Evolutionary conservation across 92 coral and sea anemone genomes (phyloP).

Genomic region (Epizoanthus ramosus): DNA sequence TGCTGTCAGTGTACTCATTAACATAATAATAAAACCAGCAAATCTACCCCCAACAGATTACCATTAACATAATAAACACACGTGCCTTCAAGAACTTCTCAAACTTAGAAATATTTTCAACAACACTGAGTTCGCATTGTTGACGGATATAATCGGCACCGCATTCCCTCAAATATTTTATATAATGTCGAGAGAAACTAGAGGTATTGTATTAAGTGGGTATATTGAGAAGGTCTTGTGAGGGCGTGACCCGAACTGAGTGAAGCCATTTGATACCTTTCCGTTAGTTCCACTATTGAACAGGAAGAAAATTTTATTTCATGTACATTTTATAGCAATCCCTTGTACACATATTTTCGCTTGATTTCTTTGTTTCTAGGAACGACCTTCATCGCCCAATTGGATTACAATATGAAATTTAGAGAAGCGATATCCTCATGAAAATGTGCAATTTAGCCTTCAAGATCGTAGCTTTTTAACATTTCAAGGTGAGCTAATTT

Average conservation of each 20-base stretch:
- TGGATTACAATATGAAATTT: not conserved
- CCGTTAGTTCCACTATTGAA: too few relatives aligned
- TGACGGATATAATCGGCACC: not conserved
- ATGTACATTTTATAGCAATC: not conserved
- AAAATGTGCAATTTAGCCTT: not conserved
- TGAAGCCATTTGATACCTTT: too few relatives aligned
- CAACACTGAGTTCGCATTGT: not conserved
- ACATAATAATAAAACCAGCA: constrained; percentile 3
- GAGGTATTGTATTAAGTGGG: not conserved
- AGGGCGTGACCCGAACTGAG: not conserved
- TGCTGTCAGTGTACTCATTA: constrained; percentile 10
- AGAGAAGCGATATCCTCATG: constrained; percentile 14
- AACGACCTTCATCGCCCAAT: not conserved
- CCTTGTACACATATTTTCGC: not conserved
- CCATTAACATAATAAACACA: not conserved
- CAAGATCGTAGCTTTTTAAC: not conserved
- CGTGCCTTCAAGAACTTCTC: not conserved
- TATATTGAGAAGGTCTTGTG: not conserved
- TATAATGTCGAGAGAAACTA: not conserved
- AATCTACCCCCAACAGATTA: not conserved
- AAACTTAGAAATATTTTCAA: constrained; percentile 3
- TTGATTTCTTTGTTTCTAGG: not conserved
- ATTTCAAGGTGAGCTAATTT: not conserved
- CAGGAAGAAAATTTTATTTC: not conserved
- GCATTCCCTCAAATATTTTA: not conserved